Evolutionary conservation across 2,888 invertebrate species (phyloP), one percentile per base, ranked within the genome.

Genomic region (Ichneumoninae sp.): DNA sequence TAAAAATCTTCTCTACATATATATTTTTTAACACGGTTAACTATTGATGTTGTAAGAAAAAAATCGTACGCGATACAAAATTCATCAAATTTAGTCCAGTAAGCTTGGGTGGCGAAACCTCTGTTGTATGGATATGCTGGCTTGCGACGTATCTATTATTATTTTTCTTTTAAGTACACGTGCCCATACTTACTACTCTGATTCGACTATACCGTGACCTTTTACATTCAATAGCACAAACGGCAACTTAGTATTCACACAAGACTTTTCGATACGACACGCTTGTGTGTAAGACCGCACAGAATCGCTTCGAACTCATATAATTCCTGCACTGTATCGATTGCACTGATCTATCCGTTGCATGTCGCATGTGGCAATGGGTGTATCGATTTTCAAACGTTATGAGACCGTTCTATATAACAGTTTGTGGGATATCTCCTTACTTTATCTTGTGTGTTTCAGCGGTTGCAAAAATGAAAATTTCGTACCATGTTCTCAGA

Each of bases 31-130:
- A 70, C 66, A 66, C 72, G 22, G 36, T 57, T 75, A 75, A 80
- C 30, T 36, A 13, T 60, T 52, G 47, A 44, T 57, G 40, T 68
- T 60, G 16, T 33, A 80, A 80, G 26, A 57, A 30, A 33, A 57
- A 40, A 60, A 74, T 33, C 2, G n/a, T 13, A 8, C 8, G 40
- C 57, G 44, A 57, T 54, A n/a, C 0, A 3, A 68, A 80, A 66
- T 36, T 26, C 52, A 47, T 16, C 50, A 40, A 71, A 44, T 40
- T 13, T 72, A 68, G 57, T 66, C 66, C 19, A 52, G 40, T 75
- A 54, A 75, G 83, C 83, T 84, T 81, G 62, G 84, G 80, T 78
- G 81, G 80, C 80, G 80, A 81, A 75, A 78, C 77, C 77, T 78
- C 5, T 80, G 60, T 76, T 74, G 44, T 81, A n/a, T 26, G 30